Base-by-base conservation (phyloP, 2,113 vertebrate species). In the Melanerpes formicivorus region DNA sequence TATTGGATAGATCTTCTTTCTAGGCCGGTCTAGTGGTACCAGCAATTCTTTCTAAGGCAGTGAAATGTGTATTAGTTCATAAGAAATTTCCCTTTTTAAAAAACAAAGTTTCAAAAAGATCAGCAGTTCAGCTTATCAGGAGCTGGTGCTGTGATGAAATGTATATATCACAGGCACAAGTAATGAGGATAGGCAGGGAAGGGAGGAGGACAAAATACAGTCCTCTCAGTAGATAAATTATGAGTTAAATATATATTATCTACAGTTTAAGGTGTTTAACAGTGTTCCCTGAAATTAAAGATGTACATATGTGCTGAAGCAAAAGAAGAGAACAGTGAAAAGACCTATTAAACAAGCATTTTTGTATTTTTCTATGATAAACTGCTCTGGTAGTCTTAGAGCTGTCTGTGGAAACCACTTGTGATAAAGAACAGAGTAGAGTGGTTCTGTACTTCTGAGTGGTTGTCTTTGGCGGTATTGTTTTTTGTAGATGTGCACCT, bases 401-500 rank as follows among this genome's bases (percentile, higher is more conserved):
- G 10, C 8, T 88, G 6, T 60, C 76, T 71, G 0, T 94, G 55
- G 42, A 59, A 86, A 66, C 30, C 29, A 66, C 4, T 70, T 71
- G 5, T 44, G 62, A 58, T 80, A 78, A 42, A 74, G 54, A 85
- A 34, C 23, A 26, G 29, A 29, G 52, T 44, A 63, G 23, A 82
- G 6, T 30, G n/a, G 66, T 58, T 75, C 17, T 75, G 0, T 59
- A 13, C 77, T 81, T 82, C 18, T 50, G 13, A 69, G 62, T 25
- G 1, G 2, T 46, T 90, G 26, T 48, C 37, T 89, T 64, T 65
- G 34, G 46, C 27, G 21, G 7, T 26, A 8, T 56, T 75, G 17
- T 17, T 60, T 64, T 78, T 37, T 75, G 4, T 56, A 64, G 54
- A 9, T 3, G 0, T 0, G 0, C 69, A 73, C 40, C 58, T 65